Evolutionary conservation across 2,113 vertebrate genomes (phyloP), one percentile per base, ranked within the genome.

Genomic region (Ophiodon elongatus): DNA sequence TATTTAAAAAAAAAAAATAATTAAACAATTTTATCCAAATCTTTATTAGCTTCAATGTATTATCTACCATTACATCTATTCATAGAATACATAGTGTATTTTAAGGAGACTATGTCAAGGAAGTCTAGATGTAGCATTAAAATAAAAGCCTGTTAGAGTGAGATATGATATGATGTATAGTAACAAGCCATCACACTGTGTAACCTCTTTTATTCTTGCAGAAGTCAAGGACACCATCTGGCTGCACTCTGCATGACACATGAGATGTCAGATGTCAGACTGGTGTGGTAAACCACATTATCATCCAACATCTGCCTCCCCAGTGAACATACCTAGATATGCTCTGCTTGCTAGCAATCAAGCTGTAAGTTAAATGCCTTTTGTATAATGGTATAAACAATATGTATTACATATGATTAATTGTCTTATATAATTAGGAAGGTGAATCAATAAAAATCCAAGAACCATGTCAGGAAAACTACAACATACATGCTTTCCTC

Each of bases 141-240:
- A 67, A 73, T 68, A 83, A 74, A 78, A 10, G 25, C 10, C 35
- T 29, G 39, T 85, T 57, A 43, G 5, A 80, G 56, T 76, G 79
- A 85, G 47, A 75, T 80, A 84, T 52, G 71, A 79, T 73, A 65
- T 81, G 43, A 87, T 83, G 73, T 83, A 83, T 45, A 80, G 79
- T 84, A 89, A 84, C 83, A 88, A 73, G 69, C 62, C 37, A 85
- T 84, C 5, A 82, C 75, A 84, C 45, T 79, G 57, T 25, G 45
- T 82, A 89, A 90, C 82, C 80, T 88, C 27, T 89, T 89, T 79
- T 81, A 50, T 89, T 90, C 68, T 76, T 68, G 60, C 74, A 81
- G 75, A 72, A 91, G 92, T 91, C 91, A 94, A 94, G 88, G 91
- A 90, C 94, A 92, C 88, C 90, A 92, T 91, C 90, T 93, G 89